phyloP scores from a whole-genome alignment of 2,113 vertebrate species.

The Halichoeres trimaculatus region DNA sequence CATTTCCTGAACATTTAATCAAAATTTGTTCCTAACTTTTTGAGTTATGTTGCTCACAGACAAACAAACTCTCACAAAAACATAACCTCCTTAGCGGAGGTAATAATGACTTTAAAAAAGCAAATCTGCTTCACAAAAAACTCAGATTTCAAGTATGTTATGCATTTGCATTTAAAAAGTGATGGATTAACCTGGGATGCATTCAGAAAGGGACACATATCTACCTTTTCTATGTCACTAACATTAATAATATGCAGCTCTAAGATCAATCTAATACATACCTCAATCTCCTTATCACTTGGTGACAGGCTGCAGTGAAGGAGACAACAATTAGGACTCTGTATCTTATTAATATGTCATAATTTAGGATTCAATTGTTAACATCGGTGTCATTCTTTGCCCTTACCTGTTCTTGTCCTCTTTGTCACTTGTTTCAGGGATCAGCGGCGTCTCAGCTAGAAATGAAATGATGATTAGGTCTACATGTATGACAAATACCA shows the following conservation, averaged over 20 bases:
- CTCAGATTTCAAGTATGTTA: not conserved
- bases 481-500: not conserved
- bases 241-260: not conserved
- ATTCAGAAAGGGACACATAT: too few relatives aligned
- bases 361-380: not conserved
- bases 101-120: too few relatives aligned
- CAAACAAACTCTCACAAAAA: too few relatives aligned
- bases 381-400: not conserved
- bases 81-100: too few relatives aligned
- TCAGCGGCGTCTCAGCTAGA: slow-evolving; percentile 62
- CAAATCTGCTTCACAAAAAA: too few relatives aligned
- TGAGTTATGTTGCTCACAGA: too few relatives aligned
- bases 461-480: not conserved
- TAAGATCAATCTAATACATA: slow-evolving; percentile 65
- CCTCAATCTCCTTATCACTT: slow-evolving; percentile 95
- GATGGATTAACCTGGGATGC: not conserved
- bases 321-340: slow-evolving; percentile 8
- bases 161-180: not conserved
- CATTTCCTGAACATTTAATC: too few relatives aligned
- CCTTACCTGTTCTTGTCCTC: slow-evolving; percentile 74
- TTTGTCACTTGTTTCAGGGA: slow-evolving; percentile 60
- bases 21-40: too few relatives aligned
- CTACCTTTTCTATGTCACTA: not conserved
- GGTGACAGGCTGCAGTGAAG: slow-evolving; percentile 82
- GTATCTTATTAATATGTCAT: not conserved